Conservation (phyloP, 2,888 invertebrate species). For the Orthosia cruda region DNA sequence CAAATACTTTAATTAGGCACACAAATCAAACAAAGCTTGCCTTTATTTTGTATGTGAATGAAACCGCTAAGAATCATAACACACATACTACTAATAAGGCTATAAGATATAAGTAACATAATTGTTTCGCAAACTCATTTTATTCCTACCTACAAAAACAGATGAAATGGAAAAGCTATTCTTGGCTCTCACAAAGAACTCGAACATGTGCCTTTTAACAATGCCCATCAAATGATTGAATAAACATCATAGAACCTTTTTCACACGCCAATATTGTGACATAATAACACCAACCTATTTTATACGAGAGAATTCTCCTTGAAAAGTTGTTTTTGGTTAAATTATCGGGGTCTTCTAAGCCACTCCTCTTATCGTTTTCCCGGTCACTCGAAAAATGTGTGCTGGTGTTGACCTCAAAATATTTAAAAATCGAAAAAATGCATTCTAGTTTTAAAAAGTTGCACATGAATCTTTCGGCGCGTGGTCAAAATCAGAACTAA, state of each 20-base stretch:
- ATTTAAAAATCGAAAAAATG: neutral
- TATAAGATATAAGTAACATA: neutral
- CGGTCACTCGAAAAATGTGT: neutral
- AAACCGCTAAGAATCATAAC: neutral
- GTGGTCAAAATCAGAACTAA: too few relatives aligned
- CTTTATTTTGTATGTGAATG: neutral
- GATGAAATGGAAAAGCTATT: slow-evolving; percentile 42
- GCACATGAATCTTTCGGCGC: too few relatives aligned
- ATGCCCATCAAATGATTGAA: slow-evolving; percentile 49
- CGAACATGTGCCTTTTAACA: slow-evolving; percentile 36
- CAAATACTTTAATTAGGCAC: too few relatives aligned
- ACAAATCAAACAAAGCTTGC: too few relatives aligned
- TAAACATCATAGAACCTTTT: slow-evolving; percentile 42
- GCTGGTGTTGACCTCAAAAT: neutral
- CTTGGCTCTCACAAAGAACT: slow-evolving; percentile 39
- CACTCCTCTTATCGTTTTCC: neutral
- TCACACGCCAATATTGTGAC: slow-evolving; percentile 18
- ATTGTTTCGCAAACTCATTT: slow-evolving; percentile 6
- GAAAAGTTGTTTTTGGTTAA: neutral
- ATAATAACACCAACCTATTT: slow-evolving; percentile 17
- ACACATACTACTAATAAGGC: neutral
- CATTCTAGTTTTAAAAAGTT: too few relatives aligned
- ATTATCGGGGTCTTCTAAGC: slow-evolving; percentile 17
- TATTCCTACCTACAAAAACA: slow-evolving; percentile 35
- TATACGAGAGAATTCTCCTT: slow-evolving; percentile 8